These are phyloP conservation scores for Gorsachius magnificus DNA, from an alignment of 2,797 vertebrate genomes.

Conservation along the genomic window DNA sequence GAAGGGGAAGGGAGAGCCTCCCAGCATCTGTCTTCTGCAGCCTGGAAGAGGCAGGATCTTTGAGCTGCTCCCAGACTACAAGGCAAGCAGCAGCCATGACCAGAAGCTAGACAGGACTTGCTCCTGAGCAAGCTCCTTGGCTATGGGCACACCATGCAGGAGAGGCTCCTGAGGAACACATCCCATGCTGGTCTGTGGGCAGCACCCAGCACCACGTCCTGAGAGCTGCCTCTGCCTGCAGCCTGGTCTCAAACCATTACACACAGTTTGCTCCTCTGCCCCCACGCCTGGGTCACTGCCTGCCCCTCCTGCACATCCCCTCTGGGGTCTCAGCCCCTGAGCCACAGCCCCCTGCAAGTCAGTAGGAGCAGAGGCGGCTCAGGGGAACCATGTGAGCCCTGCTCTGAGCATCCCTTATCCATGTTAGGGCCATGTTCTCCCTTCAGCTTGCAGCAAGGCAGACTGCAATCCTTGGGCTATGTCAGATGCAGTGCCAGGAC, in stretches of 20 bases:
- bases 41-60: not conserved
- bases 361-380: rapidly evolving
- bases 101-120: not conserved
- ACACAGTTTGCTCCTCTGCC: not conserved
- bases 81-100: not conserved
- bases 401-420: not conserved
- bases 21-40: not conserved
- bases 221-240: not conserved
- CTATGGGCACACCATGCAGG: not conserved
- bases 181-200: rapidly evolving
- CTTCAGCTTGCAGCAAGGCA: not conserved
- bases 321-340: not conserved
- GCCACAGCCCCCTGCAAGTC: not conserved
- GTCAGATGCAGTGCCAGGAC: not conserved
- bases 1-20: not conserved
- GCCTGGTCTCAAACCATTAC: not conserved
- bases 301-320: not conserved
- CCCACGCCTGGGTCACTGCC: rapidly evolving
- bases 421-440: not conserved
- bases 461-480: not conserved
- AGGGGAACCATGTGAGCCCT: rapidly evolving
- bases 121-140: not conserved
- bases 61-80: not conserved
- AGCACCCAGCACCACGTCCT: not conserved
- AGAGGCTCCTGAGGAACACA: not conserved